A percentile compares a stretch with the other conserved stretches of the same genome.
phyloP scores from a whole-genome alignment of 1,140 invertebrate species.

The Sarcophaga bullata region DNA sequence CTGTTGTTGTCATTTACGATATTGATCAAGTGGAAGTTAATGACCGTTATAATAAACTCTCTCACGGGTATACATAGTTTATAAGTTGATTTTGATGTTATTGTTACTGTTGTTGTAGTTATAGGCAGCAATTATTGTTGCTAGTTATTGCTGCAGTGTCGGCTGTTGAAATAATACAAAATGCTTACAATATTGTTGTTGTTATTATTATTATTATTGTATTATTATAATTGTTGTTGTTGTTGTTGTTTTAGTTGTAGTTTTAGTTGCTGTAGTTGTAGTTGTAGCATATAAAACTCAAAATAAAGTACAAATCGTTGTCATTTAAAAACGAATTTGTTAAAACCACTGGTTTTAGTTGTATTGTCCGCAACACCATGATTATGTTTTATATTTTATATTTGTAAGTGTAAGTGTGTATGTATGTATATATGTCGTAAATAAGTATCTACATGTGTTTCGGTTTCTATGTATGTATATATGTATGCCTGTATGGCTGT shows the following conservation, averaged over 20 bases:
- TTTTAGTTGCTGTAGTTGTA: not conserved
- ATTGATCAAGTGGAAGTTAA: conserved; percentile 27
- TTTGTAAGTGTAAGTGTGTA: too few species aligned
- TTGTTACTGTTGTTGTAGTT: not conserved
- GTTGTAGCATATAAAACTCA: not conserved
- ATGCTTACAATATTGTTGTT: not conserved
- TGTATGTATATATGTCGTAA: too few species aligned
- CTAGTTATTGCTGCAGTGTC: too few species aligned
- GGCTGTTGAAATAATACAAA: too few species aligned
- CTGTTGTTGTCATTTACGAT: not conserved
- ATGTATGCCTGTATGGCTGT: not conserved
- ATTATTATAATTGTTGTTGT: too few species aligned
- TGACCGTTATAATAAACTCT: conserved; percentile 33
- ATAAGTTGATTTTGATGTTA: not conserved
- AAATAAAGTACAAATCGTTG: conserved; percentile 16
- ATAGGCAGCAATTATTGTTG: too few species aligned
- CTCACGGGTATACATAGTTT: not conserved
- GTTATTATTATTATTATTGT: not conserved
- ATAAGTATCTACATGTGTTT: too few species aligned
- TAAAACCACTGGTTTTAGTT: conserved; percentile 31
- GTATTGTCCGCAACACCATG: conserved; percentile 29
- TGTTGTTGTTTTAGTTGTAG: not conserved
- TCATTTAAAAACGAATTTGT: conserved; percentile 33
- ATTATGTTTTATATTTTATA: not conserved
- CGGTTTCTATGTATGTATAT: not conserved